A percentile compares a stretch with the other conserved stretches of the same genome.
These are phyloP conservation scores for Hyles euphorbiae DNA, from an alignment of 1,140 invertebrate genomes.

Conservation along the genomic window DNA sequence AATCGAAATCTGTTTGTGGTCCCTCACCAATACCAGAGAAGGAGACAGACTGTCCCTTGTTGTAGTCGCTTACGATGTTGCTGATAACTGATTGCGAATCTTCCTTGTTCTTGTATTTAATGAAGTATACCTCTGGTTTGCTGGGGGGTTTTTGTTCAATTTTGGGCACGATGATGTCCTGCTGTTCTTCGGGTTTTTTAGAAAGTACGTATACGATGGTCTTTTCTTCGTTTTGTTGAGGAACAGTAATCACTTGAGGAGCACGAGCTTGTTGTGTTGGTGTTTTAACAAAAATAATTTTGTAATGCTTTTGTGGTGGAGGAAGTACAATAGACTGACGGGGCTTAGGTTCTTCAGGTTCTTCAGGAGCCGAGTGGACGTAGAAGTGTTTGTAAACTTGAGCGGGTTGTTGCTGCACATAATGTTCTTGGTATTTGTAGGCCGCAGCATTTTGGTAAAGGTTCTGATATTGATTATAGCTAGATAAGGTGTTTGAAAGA, in stretches of 20 bases:
- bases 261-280: conserved; percentile 74
- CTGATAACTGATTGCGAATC: conserved; percentile 57
- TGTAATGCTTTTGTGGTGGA: conserved; percentile 81
- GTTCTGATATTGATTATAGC: conserved; percentile 5
- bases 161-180: conserved; percentile 82
- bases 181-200: conserved; percentile 84
- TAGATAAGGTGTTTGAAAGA: neutral
- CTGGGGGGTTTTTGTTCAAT: conserved; percentile 54
- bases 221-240: conserved; percentile 82
- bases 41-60: conserved; percentile 39
- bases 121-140: conserved; percentile 66
- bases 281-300: conserved; percentile 87
- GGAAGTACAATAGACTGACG: conserved; percentile 50
- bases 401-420: conserved; percentile 46
- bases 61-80: conserved; percentile 59
- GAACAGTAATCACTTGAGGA: conserved; percentile 49
- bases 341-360: conserved; percentile 41
- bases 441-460: conserved; percentile 32
- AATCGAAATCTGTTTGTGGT: neutral
- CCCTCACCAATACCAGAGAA: conserved; percentile 25
- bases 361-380: conserved; percentile 63
- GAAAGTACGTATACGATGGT: conserved; percentile 90
- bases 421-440: conserved; percentile 44
- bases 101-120: conserved; percentile 63
- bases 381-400: conserved; percentile 66